Conservation (phyloP, 2,888 invertebrate species). For the Aporophyla lueneburgensis region DNA sequence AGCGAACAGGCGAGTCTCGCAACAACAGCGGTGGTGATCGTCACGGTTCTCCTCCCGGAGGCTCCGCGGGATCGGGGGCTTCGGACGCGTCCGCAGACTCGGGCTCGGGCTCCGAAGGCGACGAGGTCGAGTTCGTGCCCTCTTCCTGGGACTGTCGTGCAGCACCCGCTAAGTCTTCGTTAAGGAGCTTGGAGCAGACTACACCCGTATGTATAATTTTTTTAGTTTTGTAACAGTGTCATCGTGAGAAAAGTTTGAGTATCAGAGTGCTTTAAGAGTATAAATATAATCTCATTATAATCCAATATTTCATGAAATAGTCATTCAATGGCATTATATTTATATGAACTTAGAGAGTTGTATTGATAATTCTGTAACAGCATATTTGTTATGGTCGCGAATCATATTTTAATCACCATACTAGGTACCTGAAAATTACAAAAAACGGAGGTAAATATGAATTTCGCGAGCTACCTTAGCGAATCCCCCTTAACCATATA, state of each 20-base stretch:
- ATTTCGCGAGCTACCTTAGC: too few relatives aligned
- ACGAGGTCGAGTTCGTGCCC: conserved; percentile 94
- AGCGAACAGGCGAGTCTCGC: conserved; percentile 73
- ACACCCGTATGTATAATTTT: conserved; percentile 74
- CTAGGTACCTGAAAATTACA: too few relatives aligned
- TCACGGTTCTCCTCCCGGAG: conserved; percentile 52
- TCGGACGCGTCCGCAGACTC: conserved; percentile 76
- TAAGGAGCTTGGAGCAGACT: conserved; percentile 85
- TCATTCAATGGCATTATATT: too few relatives aligned
- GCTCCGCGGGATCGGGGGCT: conserved; percentile 68
- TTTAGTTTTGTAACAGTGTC: background rate
- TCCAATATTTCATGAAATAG: too few relatives aligned
- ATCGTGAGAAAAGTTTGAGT: too few relatives aligned
- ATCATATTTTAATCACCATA: too few relatives aligned
- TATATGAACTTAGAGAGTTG: too few relatives aligned
- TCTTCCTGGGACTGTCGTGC: conserved; percentile 96
- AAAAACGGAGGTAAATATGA: too few relatives aligned
- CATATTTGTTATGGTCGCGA: too few relatives aligned
- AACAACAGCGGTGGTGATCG: conserved; percentile 71
- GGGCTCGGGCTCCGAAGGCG: conserved; percentile 90
- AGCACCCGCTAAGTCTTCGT: conserved; percentile 94
- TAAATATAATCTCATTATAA: too few relatives aligned
- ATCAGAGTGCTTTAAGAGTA: background rate
- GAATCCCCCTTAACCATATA: too few relatives aligned
- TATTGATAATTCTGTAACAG: too few relatives aligned